Conservation (phyloP, 2,113 vertebrate species). For the Progne subis region DNA sequence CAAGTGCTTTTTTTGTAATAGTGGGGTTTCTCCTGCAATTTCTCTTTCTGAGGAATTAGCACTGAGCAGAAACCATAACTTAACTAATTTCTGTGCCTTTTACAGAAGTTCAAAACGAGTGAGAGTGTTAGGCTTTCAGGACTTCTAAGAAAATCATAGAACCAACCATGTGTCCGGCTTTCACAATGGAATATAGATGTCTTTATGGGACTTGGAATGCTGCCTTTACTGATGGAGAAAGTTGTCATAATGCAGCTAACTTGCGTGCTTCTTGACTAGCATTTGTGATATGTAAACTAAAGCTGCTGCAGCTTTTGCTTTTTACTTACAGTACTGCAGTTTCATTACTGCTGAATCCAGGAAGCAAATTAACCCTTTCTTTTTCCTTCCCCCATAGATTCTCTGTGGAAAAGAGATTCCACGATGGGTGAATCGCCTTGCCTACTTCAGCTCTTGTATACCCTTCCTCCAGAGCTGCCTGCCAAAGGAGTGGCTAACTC, state of each 20-base stretch:
- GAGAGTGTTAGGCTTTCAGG: neutral
- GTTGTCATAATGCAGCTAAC: neutral
- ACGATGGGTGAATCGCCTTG: conserved; percentile 97
- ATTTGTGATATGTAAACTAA: neutral
- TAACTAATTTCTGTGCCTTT: neutral
- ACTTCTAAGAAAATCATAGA: neutral
- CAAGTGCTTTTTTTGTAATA: neutral
- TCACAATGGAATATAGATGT: neutral
- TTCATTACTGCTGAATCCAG: neutral
- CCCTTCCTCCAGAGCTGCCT: conserved; percentile 98
- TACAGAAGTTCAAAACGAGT: neutral
- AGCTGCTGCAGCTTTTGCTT: neutral
- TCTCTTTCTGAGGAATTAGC: neutral
- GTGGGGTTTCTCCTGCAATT: neutral
- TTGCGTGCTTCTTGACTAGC: neutral
- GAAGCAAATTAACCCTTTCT: neutral
- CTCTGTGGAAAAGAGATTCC: conserved; percentile 97
- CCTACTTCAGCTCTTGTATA: conserved; percentile 99
- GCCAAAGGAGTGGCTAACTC: conserved; percentile 98
- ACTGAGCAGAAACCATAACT: neutral
- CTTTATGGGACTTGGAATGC: neutral
- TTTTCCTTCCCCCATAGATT: conserved; percentile 75
- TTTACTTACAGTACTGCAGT: neutral
- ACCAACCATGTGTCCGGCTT: neutral
- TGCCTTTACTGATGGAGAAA: neutral